phyloP scores from a whole-genome alignment of 2,888 invertebrate genomes.

The Acleris laterana region DNA sequence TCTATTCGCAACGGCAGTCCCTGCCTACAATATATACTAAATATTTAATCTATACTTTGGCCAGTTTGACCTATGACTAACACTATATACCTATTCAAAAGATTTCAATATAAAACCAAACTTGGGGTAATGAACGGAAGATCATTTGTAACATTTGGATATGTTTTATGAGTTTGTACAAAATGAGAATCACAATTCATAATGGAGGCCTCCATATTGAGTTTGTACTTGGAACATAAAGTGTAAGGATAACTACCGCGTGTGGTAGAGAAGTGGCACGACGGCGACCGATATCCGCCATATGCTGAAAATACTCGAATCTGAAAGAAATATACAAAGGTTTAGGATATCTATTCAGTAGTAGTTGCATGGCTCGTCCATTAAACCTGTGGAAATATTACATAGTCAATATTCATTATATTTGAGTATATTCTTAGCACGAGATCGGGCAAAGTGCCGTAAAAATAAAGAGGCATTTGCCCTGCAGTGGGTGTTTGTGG shows the following conservation, averaged over 20 bases:
- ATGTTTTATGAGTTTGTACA: slow-evolving; percentile 71
- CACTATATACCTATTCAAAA: slow-evolving; percentile 43
- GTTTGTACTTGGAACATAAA: slow-evolving; percentile 50
- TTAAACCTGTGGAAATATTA: too few relatives aligned
- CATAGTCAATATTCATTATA: too few relatives aligned
- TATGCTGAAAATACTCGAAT: slow-evolving; percentile 51
- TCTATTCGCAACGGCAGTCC: slow-evolving; percentile 12
- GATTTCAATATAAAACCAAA: slow-evolving; percentile 30
- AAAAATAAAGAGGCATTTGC: too few relatives aligned
- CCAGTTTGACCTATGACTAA: slow-evolving; percentile 61
- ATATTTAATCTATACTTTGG: slow-evolving; percentile 54
- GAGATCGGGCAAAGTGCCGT: too few relatives aligned
- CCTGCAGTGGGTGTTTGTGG: too few relatives aligned
- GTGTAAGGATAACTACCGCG: slow-evolving; percentile 68
- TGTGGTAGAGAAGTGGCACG: slow-evolving; percentile 61
- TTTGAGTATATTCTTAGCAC: too few relatives aligned
- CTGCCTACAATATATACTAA: slow-evolving; percentile 25
- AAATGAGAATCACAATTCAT: slow-evolving; percentile 51
- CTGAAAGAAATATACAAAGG: slow-evolving; percentile 64
- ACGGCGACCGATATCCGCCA: slow-evolving; percentile 62
- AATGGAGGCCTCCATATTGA: slow-evolving; percentile 41
- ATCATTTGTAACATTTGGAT: slow-evolving; percentile 50
- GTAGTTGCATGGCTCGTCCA: too few relatives aligned
- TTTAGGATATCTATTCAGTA: neutral
- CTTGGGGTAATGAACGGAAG: slow-evolving; percentile 27